These are phyloP conservation scores for Paracentrotus lividus DNA, from an alignment of 53 echinoderm and acorn worm species.

Conservation along the genomic window DNA sequence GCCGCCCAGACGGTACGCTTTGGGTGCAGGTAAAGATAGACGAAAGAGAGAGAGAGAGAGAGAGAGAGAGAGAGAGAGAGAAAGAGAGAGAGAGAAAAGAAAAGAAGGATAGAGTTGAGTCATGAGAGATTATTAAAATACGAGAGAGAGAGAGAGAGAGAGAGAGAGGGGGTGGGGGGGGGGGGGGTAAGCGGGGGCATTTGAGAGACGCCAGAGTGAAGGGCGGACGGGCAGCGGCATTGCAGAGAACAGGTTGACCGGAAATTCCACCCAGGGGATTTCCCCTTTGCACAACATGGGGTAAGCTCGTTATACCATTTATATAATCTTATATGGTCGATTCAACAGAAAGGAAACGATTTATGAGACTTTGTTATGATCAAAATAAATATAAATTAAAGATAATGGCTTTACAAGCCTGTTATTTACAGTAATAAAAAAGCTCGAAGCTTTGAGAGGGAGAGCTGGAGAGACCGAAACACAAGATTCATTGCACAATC, in stretches of 20 bases:
- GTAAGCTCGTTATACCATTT: neutral
- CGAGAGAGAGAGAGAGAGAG: neutral
- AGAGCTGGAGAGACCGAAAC: too few species aligned
- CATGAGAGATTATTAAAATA: too few species aligned
- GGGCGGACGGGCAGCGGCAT: neutral
- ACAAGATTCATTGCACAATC: too few species aligned
- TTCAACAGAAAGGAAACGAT: neutral
- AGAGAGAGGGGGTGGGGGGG: neutral
- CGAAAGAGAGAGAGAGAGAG: conserved; percentile 38
- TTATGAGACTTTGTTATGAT: too few species aligned
- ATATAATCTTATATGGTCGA: too few species aligned
- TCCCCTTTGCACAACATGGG: conserved; percentile 12
- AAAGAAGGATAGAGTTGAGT: neutral
- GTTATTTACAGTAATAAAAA: too few species aligned
- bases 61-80: conserved; percentile 36
- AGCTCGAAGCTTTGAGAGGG: too few species aligned
- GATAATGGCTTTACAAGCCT: too few species aligned
- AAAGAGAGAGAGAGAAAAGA: neutral
- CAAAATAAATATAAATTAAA: too few species aligned
- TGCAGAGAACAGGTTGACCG: conserved; percentile 38
- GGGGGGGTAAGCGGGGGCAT: neutral
- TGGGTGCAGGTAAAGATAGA: neutral
- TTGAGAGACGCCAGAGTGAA: neutral
- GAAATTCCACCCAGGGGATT: conserved; percentile 24
- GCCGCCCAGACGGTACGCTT: neutral